Percentiles rank a stretch among this genome's conserved stretches.
Evolutionary conservation across 2,888 invertebrate genomes (phyloP).

Genomic region (Ernsta delagoae): DNA sequence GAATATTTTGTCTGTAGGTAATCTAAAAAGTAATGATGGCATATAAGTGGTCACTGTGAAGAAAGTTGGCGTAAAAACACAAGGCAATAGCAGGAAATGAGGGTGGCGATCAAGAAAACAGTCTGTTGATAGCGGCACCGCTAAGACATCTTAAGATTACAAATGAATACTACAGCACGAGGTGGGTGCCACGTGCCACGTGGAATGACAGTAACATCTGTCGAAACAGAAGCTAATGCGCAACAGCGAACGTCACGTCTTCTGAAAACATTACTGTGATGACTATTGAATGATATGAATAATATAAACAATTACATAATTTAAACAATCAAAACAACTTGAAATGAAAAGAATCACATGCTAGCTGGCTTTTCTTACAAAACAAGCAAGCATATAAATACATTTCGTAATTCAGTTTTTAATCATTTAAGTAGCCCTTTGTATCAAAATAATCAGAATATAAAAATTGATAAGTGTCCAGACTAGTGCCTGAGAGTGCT

Average conservation of each 20-base stretch:
- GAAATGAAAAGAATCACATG: constrained; percentile 16
- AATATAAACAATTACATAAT: background rate
- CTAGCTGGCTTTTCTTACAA: constrained; percentile 6
- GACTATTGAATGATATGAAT: constrained; percentile 14
- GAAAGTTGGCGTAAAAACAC: constrained; percentile 34
- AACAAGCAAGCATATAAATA: background rate
- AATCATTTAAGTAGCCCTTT: too few relatives aligned
- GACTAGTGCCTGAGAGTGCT: background rate
- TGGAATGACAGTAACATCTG: constrained; percentile 44
- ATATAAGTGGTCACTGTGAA: constrained; percentile 39
- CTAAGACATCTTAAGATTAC: constrained; percentile 21
- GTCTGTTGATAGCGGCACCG: constrained; percentile 27
- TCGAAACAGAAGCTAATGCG: constrained; percentile 37
- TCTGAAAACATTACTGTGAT: constrained; percentile 8
- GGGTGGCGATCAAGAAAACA: constrained; percentile 22
- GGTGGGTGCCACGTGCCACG: constrained; percentile 43
- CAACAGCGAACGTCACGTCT: constrained; percentile 42
- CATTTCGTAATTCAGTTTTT: background rate
- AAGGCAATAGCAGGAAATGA: constrained; percentile 38
- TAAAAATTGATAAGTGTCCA: too few relatives aligned
- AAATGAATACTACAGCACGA: constrained; percentile 38
- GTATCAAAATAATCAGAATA: too few relatives aligned
- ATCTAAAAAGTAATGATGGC: constrained; percentile 35
- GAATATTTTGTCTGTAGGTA: constrained; percentile 26
- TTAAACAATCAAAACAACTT: background rate